Conservation (phyloP, 2,797 vertebrate species). For the Neosilurus hyrtlii region DNA sequence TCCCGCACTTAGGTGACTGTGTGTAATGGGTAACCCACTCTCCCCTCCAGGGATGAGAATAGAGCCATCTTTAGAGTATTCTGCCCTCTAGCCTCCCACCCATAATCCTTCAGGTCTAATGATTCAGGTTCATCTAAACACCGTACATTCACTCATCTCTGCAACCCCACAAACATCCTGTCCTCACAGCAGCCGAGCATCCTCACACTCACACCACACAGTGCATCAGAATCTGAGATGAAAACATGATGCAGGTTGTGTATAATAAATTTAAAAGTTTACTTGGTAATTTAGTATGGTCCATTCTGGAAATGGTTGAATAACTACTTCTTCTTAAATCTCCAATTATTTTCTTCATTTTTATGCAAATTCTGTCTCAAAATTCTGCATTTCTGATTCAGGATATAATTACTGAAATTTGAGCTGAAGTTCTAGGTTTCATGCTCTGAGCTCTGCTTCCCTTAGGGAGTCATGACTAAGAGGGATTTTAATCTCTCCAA, state of each 20-base stretch:
- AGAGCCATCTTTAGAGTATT: neutral
- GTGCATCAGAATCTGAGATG: neutral
- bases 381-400: neutral
- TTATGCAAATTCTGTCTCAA: slow-evolving; percentile 18
- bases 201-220: neutral
- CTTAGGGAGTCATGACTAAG: slow-evolving; percentile 34
- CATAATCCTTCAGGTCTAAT: neutral
- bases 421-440: slow-evolving; percentile 21
- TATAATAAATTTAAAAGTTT: slow-evolving; percentile 3
- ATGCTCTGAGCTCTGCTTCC: slow-evolving; percentile 22
- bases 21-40: neutral
- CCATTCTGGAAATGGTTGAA: slow-evolving; percentile 3
- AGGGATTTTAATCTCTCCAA: slow-evolving; percentile 43
- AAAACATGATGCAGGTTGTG: slow-evolving; percentile 4
- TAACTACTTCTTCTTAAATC: slow-evolving; percentile 14
- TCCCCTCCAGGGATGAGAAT: neutral
- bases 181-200: neutral
- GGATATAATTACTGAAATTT: slow-evolving; percentile 29
- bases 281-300: slow-evolving; percentile 16
- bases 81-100: neutral
- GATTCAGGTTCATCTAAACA: neutral
- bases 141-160: neutral
- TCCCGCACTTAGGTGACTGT: neutral
- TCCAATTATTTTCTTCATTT: slow-evolving; percentile 6
- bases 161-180: neutral